These are phyloP conservation scores for Paraescarpia echinospica DNA, from an alignment of 1,140 invertebrate species.

Conservation along the genomic window DNA sequence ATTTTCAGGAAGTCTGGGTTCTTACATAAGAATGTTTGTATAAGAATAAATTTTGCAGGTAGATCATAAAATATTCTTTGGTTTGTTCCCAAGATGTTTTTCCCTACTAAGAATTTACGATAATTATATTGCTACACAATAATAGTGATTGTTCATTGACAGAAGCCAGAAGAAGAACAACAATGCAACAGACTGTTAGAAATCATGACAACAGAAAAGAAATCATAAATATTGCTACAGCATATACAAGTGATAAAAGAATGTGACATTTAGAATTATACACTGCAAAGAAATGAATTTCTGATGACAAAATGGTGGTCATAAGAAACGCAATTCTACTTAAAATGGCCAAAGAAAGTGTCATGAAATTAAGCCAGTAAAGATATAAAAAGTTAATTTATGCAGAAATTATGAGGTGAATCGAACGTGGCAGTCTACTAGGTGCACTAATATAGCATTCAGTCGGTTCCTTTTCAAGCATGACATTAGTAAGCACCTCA, in stretches of 20 bases:
- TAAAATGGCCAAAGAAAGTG: neutral
- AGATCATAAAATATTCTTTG: neutral
- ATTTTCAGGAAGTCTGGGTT: neutral
- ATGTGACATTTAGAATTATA: no score
- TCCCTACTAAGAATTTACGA: neutral
- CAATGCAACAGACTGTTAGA: neutral
- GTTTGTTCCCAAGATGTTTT: neutral
- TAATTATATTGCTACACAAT: conserved; percentile 10
- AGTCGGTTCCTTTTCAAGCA: neutral
- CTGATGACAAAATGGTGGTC: neutral
- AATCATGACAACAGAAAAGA: neutral
- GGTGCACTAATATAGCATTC: neutral
- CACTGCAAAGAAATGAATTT: no score
- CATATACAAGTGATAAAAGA: no score
- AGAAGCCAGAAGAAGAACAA: neutral
- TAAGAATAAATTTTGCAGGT: neutral
- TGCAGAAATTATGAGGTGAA: neutral
- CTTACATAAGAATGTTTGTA: neutral
- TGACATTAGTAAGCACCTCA: neutral
- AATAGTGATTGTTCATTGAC: neutral
- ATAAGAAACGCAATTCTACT: neutral
- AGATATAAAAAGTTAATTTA: neutral
- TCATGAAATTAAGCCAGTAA: neutral
- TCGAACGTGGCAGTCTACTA: neutral
- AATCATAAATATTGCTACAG: no score